Evolutionary conservation across 2,888 invertebrate genomes (phyloP).

Genomic region (Ditylenchus weischeri): DNA sequence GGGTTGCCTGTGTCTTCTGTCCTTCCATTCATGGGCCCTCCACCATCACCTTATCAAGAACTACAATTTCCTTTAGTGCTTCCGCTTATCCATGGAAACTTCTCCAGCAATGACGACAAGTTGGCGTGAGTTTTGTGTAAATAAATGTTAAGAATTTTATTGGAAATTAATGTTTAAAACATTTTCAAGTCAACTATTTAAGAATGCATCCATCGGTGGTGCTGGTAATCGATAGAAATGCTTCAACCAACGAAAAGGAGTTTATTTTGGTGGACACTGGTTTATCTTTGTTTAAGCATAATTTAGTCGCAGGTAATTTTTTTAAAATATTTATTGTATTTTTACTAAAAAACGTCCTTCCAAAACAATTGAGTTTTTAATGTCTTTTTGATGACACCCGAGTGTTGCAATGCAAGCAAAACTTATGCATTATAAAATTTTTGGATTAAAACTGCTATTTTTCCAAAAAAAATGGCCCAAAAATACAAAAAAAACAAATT

Average conservation of each 20-base stretch:
- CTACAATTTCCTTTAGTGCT: conserved; percentile 5
- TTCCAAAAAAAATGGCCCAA: no score
- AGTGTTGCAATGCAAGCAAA: no score
- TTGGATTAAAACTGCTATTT: no score
- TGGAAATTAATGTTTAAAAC: no score
- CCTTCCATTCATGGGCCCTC: background rate
- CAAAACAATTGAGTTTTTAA: background rate
- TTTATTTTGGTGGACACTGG: conserved; percentile 23
- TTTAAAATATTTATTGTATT: no score
- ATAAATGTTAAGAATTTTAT: background rate
- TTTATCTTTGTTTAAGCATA: conserved; percentile 14
- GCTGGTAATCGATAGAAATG: conserved; percentile 23
- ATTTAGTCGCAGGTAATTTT: conserved; percentile 6
- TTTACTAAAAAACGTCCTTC: no score
- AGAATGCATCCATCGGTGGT: conserved; percentile 27
- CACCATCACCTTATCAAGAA: background rate
- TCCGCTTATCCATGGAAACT: conserved; percentile 19
- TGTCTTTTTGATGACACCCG: background rate
- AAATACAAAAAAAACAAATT: no score
- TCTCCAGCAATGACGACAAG: conserved; percentile 2
- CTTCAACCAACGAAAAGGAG: background rate
- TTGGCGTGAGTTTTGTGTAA: background rate
- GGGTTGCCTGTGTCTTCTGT: background rate
- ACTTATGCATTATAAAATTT: no score
- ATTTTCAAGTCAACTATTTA: background rate